Evolutionary conservation across 2,888 invertebrate genomes (phyloP).

Genomic region (Helicoverpa assulta): DNA sequence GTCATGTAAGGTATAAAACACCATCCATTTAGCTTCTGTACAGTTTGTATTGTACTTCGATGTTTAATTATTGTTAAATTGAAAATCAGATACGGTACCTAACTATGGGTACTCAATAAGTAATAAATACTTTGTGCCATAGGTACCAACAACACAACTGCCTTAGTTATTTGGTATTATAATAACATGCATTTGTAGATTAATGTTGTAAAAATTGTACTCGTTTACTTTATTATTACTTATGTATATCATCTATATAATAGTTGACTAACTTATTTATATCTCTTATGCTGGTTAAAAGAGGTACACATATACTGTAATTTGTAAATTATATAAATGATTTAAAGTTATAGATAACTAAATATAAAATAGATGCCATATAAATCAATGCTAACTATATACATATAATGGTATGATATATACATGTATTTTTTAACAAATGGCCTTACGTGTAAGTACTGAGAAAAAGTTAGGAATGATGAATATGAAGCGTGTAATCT

Average conservation of each 20-base stretch:
- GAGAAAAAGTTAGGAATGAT: constrained; percentile 69
- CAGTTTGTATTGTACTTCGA: constrained; percentile 83
- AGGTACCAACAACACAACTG: constrained; percentile 68
- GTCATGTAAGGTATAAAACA: constrained; percentile 89
- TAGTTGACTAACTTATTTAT: constrained; percentile 70
- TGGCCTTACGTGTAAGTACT: constrained; percentile 74
- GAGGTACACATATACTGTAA: constrained; percentile 87
- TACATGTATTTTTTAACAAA: constrained; percentile 67
- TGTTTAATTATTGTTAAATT: constrained; percentile 70
- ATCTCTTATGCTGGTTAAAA: constrained; percentile 87
- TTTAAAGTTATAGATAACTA: constrained; percentile 48
- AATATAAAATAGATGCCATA: constrained; percentile 60
- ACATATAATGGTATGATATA: constrained; percentile 47
- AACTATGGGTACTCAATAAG: constrained; percentile 42
- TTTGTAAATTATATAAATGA: constrained; percentile 78
- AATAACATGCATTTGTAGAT: constrained; percentile 62
- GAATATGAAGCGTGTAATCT: constrained; percentile 56
- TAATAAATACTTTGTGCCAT: constrained; percentile 42
- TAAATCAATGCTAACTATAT: constrained; percentile 54
- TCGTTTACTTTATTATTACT: constrained; percentile 47
- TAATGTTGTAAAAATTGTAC: constrained; percentile 64
- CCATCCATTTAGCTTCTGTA: constrained; percentile 89
- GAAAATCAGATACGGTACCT: constrained; percentile 44
- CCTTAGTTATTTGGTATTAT: constrained; percentile 71
- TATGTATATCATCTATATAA: constrained; percentile 52